Conservation (phyloP, 2,113 vertebrate genomes). For the Bostrychus sinensis region DNA sequence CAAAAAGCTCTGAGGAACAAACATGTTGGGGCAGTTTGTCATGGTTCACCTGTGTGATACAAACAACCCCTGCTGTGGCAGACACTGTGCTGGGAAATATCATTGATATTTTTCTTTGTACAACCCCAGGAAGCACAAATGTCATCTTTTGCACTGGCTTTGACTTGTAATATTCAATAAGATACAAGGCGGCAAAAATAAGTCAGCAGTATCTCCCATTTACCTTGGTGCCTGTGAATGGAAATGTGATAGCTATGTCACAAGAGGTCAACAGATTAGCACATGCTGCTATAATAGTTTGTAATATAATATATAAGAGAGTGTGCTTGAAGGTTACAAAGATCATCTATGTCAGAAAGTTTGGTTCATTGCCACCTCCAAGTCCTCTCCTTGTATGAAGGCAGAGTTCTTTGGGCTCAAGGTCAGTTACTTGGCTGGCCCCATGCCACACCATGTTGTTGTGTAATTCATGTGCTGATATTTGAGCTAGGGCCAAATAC, state of each 20-base stretch:
- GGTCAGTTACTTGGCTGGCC: background rate
- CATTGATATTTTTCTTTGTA: constrained; percentile 14
- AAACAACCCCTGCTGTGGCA: constrained; percentile 18
- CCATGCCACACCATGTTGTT: background rate
- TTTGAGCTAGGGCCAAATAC: background rate
- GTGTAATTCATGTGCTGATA: background rate
- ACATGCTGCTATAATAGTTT: background rate
- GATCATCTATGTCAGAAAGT: background rate
- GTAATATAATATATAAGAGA: no score
- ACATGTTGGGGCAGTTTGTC: constrained; percentile 29
- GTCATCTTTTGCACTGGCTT: constrained; percentile 11
- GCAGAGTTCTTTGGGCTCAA: background rate
- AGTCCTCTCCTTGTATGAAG: background rate
- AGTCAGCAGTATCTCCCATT: background rate
- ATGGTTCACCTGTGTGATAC: constrained; percentile 30
- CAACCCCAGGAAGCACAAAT: constrained; percentile 8
- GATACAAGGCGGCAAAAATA: background rate
- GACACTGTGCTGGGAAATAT: constrained; percentile 18
- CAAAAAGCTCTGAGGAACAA: constrained; percentile 20
- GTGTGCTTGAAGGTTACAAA: no score
- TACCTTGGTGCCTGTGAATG: background rate
- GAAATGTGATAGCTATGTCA: background rate
- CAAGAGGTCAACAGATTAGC: background rate
- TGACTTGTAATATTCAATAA: background rate
- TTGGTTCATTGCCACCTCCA: background rate